phyloP scores from a whole-genome alignment of 2,113 vertebrate genomes.

The Odocoileus virginianus region DNA sequence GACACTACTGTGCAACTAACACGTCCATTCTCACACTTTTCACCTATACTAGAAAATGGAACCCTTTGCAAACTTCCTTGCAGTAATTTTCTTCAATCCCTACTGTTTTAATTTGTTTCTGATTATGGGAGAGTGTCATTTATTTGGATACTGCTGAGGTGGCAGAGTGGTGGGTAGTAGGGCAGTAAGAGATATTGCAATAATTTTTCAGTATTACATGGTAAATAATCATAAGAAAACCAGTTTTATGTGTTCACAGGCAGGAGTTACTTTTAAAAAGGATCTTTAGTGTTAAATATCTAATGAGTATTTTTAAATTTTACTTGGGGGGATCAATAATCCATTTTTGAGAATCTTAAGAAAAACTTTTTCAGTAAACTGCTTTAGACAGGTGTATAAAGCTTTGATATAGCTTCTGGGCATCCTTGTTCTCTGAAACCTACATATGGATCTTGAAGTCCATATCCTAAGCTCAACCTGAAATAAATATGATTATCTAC shows the following conservation, averaged over 20 bases:
- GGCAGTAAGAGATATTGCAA: not conserved
- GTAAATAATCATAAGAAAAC: not conserved
- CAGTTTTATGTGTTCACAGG: not conserved
- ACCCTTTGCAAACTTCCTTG: not conserved
- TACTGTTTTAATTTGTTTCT: not conserved
- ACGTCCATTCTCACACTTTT: not conserved
- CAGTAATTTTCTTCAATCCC: not conserved
- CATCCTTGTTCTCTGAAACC: not conserved
- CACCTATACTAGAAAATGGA: not conserved
- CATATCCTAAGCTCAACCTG: not conserved
- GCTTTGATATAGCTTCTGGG: not conserved
- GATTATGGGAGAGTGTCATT: not conserved
- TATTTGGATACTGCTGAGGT: not conserved
- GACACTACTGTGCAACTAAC: not conserved
- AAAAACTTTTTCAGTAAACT: not conserved
- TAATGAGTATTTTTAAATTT: not conserved
- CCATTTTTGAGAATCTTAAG: not conserved
- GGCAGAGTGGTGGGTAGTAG: not conserved
- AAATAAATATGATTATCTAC: not conserved
- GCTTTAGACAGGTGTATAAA: not conserved
- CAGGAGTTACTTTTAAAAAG: not conserved
- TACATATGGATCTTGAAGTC: not conserved
- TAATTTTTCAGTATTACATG: not conserved
- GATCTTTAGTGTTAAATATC: not conserved
- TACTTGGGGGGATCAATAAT: not conserved